These are phyloP conservation scores for Phyllotreta striolata DNA, from an alignment of 2,888 invertebrate species.

Conservation along the genomic window DNA sequence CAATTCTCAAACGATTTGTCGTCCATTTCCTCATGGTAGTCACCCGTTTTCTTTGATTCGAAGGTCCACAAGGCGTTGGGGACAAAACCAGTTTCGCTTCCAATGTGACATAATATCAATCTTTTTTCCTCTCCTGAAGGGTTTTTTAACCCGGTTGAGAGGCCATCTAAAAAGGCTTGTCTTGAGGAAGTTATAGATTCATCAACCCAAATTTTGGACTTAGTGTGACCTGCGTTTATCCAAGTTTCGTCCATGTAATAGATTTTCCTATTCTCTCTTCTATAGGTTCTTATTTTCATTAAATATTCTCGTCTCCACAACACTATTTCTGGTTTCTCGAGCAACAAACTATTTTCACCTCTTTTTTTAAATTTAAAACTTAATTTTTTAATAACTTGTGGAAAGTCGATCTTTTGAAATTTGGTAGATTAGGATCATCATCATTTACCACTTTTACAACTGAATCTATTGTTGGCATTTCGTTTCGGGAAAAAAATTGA, in stretches of 20 bases:
- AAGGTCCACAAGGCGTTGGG: too few species aligned
- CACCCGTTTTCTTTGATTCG: too few species aligned
- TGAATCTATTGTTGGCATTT: conserved; percentile 1
- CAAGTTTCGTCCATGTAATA: neutral
- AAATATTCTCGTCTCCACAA: conserved; percentile 1
- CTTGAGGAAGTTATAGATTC: neutral
- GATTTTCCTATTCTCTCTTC: conserved; percentile 1
- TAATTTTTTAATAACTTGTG: neutral
- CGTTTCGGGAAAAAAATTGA: conserved; percentile 1
- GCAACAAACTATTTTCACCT: neutral
- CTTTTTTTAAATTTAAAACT: neutral
- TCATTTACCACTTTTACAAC: neutral
- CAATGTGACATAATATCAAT: too few species aligned
- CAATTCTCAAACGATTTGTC: conserved; percentile 3
- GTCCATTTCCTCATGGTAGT: too few species aligned
- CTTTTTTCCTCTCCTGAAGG: neutral
- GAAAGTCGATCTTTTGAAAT: neutral
- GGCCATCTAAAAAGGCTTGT: neutral
- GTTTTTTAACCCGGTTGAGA: neutral
- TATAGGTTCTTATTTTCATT: conserved; percentile 3
- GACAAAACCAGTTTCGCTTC: too few species aligned
- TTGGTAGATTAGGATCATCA: neutral
- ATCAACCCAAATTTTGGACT: conserved; percentile 3
- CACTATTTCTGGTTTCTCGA: neutral
- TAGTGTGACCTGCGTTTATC: neutral